Evolutionary conservation across 1,140 invertebrate species (phyloP), one percentile per base, ranked within the genome.

Genomic region (Rhysida immarginata): DNA sequence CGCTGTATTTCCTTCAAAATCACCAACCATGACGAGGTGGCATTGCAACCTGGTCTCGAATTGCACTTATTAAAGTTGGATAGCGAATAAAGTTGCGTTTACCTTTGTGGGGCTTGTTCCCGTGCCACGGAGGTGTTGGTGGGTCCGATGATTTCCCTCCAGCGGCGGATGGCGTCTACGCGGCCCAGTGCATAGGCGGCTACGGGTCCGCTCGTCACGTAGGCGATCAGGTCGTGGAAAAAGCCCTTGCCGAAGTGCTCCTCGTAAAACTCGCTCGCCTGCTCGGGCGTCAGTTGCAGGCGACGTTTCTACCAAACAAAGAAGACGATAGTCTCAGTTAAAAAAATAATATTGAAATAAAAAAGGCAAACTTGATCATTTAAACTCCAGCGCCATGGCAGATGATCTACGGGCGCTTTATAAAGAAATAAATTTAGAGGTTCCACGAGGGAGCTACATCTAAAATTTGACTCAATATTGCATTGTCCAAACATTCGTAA

Each of bases 251-350:
- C 82, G 65, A 80, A 84, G 66, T 81, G 78, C 43, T 87, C 79
- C 0, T 71, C 71, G 68, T 87, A 89, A 58, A 91, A 82, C 66
- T 90, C 84, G 2, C 84, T 84, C 0, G 81, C 83, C 65, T 88
- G 80, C 68, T 89, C 86, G 0, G 83, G 80, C 2, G 82, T 85
- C 56, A 92, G 70, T 29, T 76, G 76, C 0, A 90, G 66, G 62
- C 74, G 74, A 57, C 82, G 74, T 63, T 76, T 79, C 74, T 85
- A 72, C n/a, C n/a, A n/a, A n/a, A n/a, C n/a, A n/a, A n/a, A n/a
- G n/a, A n/a, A n/a, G n/a, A n/a, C n/a, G n/a, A n/a, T n/a, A n/a
- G n/a, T n/a, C n/a, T n/a, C n/a, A n/a, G n/a, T n/a, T n/a, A n/a
- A n/a, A n/a, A n/a, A n/a, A n/a, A n/a, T n/a, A n/a, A n/a, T n/a